Percentiles rank a stretch among this genome's conserved stretches.
Conservation (phyloP, 30 jellyfish, hydroid and myxozoan genomes). For the Haliclystus octoradiatus region DNA sequence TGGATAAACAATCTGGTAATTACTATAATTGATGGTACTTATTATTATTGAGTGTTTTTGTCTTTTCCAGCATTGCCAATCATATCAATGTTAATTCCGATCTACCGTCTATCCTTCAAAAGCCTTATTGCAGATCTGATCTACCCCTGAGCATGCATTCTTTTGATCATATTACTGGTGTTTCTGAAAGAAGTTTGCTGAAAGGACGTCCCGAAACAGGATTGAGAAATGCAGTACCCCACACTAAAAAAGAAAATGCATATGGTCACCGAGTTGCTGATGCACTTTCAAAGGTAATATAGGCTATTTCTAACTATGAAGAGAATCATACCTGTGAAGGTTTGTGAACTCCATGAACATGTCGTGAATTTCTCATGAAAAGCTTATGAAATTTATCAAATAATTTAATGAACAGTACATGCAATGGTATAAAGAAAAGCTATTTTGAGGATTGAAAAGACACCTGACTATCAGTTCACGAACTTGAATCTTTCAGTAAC, state of each 20-base stretch:
- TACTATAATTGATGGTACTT: no score
- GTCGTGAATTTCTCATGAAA: neutral
- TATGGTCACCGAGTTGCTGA: slow-evolving; percentile 54
- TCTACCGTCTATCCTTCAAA: slow-evolving; percentile 14
- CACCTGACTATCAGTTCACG: no score
- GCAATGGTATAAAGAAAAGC: no score
- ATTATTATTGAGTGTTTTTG: no score
- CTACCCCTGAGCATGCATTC: slow-evolving; percentile 78
- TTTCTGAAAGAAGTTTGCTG: slow-evolving; percentile 35
- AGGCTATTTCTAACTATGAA: neutral
- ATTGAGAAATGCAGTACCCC: slow-evolving; percentile 49
- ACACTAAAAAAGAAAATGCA: slow-evolving; percentile 40
- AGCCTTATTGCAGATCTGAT: slow-evolving; percentile 63
- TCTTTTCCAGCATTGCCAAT: slow-evolving; percentile 54
- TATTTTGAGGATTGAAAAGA: no score
- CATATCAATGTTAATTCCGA: slow-evolving; percentile 13
- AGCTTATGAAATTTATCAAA: neutral
- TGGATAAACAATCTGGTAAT: no score
- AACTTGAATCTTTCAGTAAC: no score
- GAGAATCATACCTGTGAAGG: no score
- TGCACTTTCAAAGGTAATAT: slow-evolving; percentile 56
- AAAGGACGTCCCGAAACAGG: slow-evolving; percentile 63
- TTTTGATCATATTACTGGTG: slow-evolving; percentile 87
- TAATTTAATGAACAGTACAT: no score
- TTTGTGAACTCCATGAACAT: no score